Percentiles rank a stretch among this genome's conserved stretches.
Conservation (phyloP, 2,113 vertebrate species). For the Zingel zingel region DNA sequence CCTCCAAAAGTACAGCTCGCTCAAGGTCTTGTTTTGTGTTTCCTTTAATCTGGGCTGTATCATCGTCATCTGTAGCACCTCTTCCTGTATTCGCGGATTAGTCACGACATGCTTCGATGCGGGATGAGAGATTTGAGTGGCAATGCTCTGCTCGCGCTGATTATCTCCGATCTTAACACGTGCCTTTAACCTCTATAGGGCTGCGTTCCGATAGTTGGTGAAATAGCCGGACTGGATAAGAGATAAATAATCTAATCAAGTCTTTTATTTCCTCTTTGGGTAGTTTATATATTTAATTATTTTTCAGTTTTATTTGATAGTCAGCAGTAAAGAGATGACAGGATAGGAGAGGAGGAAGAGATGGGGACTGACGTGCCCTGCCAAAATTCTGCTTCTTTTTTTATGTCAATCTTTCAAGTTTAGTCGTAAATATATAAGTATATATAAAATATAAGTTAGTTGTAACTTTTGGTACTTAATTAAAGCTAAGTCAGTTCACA, state of each 20-base stretch:
- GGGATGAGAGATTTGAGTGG: background rate
- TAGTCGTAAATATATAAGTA: background rate
- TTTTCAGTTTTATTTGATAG: background rate
- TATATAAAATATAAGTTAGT: background rate
- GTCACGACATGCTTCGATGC: slow-evolving; percentile 31
- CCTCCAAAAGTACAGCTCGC: slow-evolving; percentile 24
- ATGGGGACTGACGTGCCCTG: background rate
- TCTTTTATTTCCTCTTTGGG: background rate
- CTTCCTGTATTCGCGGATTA: slow-evolving; percentile 34
- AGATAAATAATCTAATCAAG: background rate
- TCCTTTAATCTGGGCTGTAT: slow-evolving; percentile 35
- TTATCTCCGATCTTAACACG: slow-evolving; percentile 29
- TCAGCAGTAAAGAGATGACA: background rate
- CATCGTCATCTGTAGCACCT: slow-evolving; percentile 23
- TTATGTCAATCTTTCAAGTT: background rate
- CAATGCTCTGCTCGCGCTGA: background rate
- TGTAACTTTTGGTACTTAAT: background rate
- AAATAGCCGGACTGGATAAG: background rate
- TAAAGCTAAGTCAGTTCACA: background rate
- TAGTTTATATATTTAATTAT: background rate
- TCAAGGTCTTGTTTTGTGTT: slow-evolving; percentile 23
- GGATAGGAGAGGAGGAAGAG: background rate
- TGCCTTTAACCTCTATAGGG: background rate
- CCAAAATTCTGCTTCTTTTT: no score
- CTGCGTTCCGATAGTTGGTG: background rate